Evolutionary conservation across 2,113 vertebrate species (phyloP).

Genomic region (Chaetura pelagica): DNA sequence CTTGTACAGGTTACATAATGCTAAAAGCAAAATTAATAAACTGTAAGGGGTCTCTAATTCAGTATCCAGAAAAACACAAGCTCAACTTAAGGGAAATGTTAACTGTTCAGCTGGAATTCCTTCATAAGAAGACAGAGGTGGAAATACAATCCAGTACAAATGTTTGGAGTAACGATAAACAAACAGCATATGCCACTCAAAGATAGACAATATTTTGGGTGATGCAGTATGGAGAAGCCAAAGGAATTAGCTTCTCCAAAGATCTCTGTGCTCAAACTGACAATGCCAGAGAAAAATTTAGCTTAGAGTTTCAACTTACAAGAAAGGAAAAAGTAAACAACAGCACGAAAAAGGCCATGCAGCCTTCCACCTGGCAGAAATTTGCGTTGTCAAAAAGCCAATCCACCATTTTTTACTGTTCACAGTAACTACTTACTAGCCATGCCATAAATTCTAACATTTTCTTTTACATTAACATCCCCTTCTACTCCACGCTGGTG

Average conservation of each 20-base stretch:
- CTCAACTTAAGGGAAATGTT: background rate
- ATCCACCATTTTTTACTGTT: background rate
- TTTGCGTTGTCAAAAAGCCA: background rate
- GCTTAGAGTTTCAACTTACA: background rate
- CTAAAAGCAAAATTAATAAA: constrained; percentile 5
- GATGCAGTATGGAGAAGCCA: background rate
- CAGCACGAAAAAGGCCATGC: background rate
- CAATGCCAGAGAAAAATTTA: background rate
- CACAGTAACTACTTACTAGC: background rate
- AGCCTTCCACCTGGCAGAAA: background rate
- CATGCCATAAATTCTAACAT: background rate
- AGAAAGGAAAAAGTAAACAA: background rate
- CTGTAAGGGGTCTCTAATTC: background rate
- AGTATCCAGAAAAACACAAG: background rate
- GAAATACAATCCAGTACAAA: constrained; percentile 21
- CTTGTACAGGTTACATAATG: background rate
- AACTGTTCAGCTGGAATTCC: background rate
- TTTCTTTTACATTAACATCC: background rate
- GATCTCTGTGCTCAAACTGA: background rate
- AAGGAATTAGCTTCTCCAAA: background rate
- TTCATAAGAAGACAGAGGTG: background rate
- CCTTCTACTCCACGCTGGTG: rapidly evolving
- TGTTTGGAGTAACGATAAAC: background rate
- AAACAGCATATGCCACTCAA: background rate
- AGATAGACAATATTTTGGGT: background rate